These are phyloP conservation scores for Aproaerema taeniolella DNA, from an alignment of 2,888 invertebrate species.

Conservation along the genomic window DNA sequence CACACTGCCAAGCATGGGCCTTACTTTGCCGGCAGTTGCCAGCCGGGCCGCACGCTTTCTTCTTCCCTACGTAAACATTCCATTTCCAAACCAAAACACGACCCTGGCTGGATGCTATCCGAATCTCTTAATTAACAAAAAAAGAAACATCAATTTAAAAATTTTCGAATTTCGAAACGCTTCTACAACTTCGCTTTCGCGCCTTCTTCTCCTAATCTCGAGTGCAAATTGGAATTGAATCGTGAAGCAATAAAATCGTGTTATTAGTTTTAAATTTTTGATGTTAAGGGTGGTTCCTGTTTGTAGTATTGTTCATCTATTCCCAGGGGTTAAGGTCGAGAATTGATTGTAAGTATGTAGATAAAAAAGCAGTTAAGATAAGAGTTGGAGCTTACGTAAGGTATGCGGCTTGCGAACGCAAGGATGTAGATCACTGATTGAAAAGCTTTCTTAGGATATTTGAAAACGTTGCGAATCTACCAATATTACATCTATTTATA, in stretches of 20 bases:
- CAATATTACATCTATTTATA: too few relatives aligned
- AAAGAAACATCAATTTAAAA: conserved; percentile 17
- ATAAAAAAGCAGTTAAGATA: conserved; percentile 43
- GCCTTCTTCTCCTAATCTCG: conserved; percentile 37
- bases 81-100: conserved; percentile 60
- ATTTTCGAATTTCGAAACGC: too few relatives aligned
- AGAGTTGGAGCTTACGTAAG: conserved; percentile 64
- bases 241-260: conserved; percentile 61
- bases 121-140: conserved; percentile 23
- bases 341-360: conserved; percentile 58
- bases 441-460: conserved; percentile 4
- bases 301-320: conserved; percentile 24
- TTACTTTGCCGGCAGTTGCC: conserved; percentile 71
- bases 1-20: conserved; percentile 42
- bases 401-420: conserved; percentile 35
- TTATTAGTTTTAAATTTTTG: conserved; percentile 46
- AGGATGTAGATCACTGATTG: conserved; percentile 24
- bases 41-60: conserved; percentile 69
- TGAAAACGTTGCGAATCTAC: neutral
- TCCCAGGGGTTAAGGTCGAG: conserved; percentile 24
- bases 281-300: conserved; percentile 50
- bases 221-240: conserved; percentile 41
- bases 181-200: conserved; percentile 21
- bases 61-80: conserved; percentile 53
- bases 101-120: conserved; percentile 59